Base-by-base conservation (phyloP, 1,140 invertebrate species). In the Diorhabda carinulata region DNA sequence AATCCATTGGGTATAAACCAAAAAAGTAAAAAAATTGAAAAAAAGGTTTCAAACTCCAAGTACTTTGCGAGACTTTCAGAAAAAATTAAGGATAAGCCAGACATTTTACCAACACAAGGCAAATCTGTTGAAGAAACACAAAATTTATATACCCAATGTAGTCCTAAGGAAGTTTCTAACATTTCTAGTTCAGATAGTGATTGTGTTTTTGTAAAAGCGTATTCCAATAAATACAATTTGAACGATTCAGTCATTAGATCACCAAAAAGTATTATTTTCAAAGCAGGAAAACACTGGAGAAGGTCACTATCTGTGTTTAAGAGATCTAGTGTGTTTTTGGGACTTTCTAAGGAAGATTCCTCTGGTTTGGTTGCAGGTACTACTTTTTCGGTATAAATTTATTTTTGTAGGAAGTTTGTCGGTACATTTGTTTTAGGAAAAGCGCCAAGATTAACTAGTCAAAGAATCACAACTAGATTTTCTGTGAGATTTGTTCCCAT, bases 241-340 rank as follows among this genome's bases (percentile, higher is more conserved):
- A 61, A 25, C 25, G 25, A 25, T 25, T 25, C 25, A 25, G 25
- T 25, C 25, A 25, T 4, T 40, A 40, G 59, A 57, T 43, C 56
- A 43, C 45, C 67, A 8, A 72, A 69, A 61, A 7, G 47, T 9
- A 9, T 72, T 41, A 0, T 64, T 57, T 41, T 73, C 4, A 68
- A 73, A 60, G 47, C 72, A 6, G 72, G 72, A 43, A 73, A 73
- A 65, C 60, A 47, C n/a, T 73, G 70, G 58, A 58, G 72, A 56
- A 66, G 72, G 45, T 71, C 72, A n/a, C 60, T 71, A 7, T 70
- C 72, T 5, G 5, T 68, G 9, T 60, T 64, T 56, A 68, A 64
- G 44, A 68, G 69, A 57, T 61, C 44, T 62, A 65, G 59, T 25
- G 10, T 71, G 2, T 57, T 66, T 3, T 40, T 64, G 3, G 43